Conservation (phyloP, 2,797 vertebrate species). For the Anniella stebbinsi region DNA sequence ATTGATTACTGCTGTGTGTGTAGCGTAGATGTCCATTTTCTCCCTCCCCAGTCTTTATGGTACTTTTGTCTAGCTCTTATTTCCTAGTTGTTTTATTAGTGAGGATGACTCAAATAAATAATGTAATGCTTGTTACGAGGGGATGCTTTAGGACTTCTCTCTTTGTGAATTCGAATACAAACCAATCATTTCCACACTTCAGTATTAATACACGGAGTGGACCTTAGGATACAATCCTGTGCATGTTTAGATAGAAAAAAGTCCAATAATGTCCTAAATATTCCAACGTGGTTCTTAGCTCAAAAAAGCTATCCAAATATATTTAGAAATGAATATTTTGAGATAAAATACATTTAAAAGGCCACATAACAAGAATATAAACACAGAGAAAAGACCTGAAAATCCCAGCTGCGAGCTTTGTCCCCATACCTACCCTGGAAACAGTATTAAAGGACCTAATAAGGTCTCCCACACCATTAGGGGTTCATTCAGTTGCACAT, state of each 20-base stretch:
- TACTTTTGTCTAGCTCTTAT: not conserved
- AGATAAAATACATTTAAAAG: not conserved
- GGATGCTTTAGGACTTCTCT: not conserved
- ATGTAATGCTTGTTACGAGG: not conserved
- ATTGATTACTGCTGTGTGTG: constrained; percentile 39
- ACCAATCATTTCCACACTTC: not conserved
- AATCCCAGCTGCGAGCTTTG: too few relatives aligned
- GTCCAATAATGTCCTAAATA: not conserved
- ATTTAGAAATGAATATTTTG: not conserved
- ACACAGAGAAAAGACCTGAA: too few relatives aligned
- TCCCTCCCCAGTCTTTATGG: constrained; percentile 9
- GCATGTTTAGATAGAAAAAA: too few relatives aligned
- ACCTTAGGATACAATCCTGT: too few relatives aligned
- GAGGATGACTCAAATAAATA: constrained; percentile 17
- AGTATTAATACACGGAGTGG: not conserved
- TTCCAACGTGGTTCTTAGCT: not conserved
- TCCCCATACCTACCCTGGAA: too few relatives aligned
- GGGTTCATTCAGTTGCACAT: too few relatives aligned
- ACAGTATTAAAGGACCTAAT: too few relatives aligned
- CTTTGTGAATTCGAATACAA: not conserved
- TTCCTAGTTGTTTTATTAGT: not conserved
- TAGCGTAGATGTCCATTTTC: constrained; percentile 36
- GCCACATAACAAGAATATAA: too few relatives aligned
- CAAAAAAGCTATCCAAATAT: not conserved
- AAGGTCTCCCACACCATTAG: too few relatives aligned